Evolutionary conservation across 2,797 vertebrate species (phyloP).

Genomic region (Varecia variegata): DNA sequence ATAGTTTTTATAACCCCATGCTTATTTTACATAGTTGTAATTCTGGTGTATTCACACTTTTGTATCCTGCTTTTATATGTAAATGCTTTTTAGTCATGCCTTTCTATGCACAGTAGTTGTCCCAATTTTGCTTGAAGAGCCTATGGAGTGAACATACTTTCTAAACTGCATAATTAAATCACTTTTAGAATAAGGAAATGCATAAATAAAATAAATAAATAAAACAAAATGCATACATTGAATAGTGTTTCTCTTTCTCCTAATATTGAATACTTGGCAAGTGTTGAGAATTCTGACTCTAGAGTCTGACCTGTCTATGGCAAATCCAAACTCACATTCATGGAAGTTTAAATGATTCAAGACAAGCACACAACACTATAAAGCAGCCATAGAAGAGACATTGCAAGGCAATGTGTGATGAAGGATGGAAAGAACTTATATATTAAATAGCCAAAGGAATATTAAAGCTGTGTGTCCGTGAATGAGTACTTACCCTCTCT

Average conservation of each 20-base stretch:
- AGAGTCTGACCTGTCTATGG: background rate
- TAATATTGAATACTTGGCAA: background rate
- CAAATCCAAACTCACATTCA: background rate
- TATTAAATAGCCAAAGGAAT: background rate
- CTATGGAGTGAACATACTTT: background rate
- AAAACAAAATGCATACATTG: background rate
- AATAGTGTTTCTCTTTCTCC: background rate
- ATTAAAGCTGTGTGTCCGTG: background rate
- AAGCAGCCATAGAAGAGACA: background rate
- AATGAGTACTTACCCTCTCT: background rate
- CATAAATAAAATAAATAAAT: background rate
- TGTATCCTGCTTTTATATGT: background rate
- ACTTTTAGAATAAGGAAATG: constrained; percentile 7
- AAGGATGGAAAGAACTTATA: background rate
- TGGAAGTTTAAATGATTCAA: background rate
- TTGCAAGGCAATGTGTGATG: background rate
- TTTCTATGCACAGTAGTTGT: background rate
- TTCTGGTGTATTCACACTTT: background rate
- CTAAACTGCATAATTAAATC: background rate
- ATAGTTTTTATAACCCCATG: background rate
- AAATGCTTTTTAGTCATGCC: background rate
- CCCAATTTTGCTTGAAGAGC: background rate
- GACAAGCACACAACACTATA: background rate
- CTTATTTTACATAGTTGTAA: background rate
- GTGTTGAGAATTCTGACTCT: background rate